Conservation (phyloP, 2,113 vertebrate species). For the Chaetura pelagica region DNA sequence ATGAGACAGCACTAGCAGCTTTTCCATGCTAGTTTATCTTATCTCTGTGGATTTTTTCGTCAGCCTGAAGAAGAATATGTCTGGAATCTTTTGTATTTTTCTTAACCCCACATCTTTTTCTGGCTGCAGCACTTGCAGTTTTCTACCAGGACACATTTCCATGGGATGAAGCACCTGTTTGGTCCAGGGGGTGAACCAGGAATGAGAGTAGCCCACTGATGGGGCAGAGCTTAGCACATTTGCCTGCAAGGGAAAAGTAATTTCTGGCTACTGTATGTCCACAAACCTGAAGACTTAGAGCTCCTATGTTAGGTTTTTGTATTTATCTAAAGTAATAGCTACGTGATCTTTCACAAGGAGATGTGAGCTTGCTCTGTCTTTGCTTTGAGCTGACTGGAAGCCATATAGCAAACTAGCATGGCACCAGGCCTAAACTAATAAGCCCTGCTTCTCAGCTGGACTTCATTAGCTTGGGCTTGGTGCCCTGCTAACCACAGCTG, state of each 20-base stretch:
- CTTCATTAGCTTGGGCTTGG: constrained; percentile 53
- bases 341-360: not conserved
- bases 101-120: not conserved
- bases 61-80: not conserved
- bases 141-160: not conserved
- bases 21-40: not conserved
- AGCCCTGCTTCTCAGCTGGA: constrained; percentile 22
- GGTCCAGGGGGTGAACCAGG: fast-evolving
- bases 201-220: fast-evolving
- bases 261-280: not conserved
- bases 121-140: not conserved
- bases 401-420: not conserved
- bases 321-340: not conserved
- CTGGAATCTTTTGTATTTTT: not conserved
- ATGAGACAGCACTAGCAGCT: not conserved
- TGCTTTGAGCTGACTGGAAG: not conserved
- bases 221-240: fast-evolving
- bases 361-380: not conserved
- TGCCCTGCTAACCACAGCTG: constrained; percentile 52
- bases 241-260: not conserved
- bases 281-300: not conserved
- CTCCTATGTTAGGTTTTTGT: not conserved
- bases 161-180: not conserved
- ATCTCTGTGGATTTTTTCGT: not conserved
- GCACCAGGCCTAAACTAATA: constrained; percentile 38